These are phyloP conservation scores for Sarcophaga subvicina DNA, from an alignment of 2,888 invertebrate species.

Conservation along the genomic window DNA sequence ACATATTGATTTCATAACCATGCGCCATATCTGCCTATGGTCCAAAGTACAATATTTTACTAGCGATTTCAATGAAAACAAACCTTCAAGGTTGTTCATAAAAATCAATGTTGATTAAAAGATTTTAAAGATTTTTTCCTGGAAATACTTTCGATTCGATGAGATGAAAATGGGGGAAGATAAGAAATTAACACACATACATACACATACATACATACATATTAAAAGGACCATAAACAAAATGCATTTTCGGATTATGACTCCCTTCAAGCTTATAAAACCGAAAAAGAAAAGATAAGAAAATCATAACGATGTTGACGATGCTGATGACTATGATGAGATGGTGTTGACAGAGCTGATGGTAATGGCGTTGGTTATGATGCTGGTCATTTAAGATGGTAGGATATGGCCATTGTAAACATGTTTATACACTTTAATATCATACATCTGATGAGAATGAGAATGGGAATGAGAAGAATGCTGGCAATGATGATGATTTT, in stretches of 20 bases:
- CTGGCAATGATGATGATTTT: slow-evolving; percentile 1
- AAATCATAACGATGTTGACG: slow-evolving; percentile 1
- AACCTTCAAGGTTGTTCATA: not conserved
- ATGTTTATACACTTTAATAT: slow-evolving; percentile 30
- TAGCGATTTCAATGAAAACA: not conserved
- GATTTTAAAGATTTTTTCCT: slow-evolving; percentile 12
- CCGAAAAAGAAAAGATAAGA: slow-evolving; percentile 42
- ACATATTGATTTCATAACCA: not conserved
- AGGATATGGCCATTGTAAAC: slow-evolving; percentile 40
- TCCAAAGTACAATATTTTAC: too few relatives aligned
- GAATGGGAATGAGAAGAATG: slow-evolving; percentile 5
- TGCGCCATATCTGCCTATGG: too few relatives aligned
- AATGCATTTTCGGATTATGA: slow-evolving; percentile 56
- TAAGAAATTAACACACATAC: slow-evolving; percentile 2
- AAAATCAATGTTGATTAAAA: slow-evolving; percentile 42
- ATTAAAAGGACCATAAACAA: slow-evolving; percentile 31
- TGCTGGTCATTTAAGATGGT: slow-evolving; percentile 32
- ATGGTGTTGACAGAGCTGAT: slow-evolving; percentile 49
- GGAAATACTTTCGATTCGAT: slow-evolving; percentile 17
- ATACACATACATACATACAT: slow-evolving; percentile 13
- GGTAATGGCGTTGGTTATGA: slow-evolving; percentile 54
- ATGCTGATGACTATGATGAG: slow-evolving; percentile 23
- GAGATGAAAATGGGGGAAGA: not conserved
- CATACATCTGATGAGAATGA: slow-evolving; percentile 43
- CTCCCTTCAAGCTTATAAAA: slow-evolving; percentile 60